Conservation (phyloP, 1,140 invertebrate species). For the Drosophila burlai region DNA sequence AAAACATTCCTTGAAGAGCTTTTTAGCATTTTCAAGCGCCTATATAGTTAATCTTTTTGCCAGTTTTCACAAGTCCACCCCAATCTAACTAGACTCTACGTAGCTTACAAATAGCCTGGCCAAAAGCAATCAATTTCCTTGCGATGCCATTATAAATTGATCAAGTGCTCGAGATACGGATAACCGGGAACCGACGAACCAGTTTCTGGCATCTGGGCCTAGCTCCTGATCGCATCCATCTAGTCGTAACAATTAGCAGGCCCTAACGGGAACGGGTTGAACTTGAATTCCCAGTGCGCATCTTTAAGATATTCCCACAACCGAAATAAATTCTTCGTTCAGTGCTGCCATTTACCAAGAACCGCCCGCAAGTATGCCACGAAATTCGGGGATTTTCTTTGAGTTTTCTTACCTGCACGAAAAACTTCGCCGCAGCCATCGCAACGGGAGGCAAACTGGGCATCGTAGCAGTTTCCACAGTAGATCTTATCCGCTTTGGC, state of each 20-base stretch:
- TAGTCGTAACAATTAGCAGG: conserved; percentile 16
- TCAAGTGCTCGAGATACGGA: conserved; percentile 28
- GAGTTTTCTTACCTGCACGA: conserved; percentile 93
- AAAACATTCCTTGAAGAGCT: background rate
- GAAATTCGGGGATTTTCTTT: background rate
- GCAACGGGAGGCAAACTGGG: conserved; percentile 99
- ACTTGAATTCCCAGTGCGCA: conserved; percentile 25
- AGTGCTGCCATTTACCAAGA: conserved; percentile 2
- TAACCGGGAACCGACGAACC: conserved; percentile 23
- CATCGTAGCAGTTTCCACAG: conserved; percentile 99
- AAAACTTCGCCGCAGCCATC: conserved; percentile 99
- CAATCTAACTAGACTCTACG: background rate
- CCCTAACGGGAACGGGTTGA: conserved; percentile 24
- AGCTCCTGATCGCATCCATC: conserved; percentile 10
- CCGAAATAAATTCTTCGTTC: background rate
- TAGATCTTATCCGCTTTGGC: conserved; percentile 99
- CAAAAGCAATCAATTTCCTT: conserved; percentile 62
- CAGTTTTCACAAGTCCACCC: conserved; percentile 6
- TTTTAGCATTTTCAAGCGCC: background rate
- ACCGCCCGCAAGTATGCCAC: conserved; percentile 63
- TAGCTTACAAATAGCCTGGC: conserved; percentile 46
- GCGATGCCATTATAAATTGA: conserved; percentile 45
- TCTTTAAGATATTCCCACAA: conserved; percentile 14
- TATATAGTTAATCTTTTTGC: background rate
- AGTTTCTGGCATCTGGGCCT: conserved; percentile 18